These are phyloP conservation scores for Argyra leucocephala DNA, from an alignment of 2,888 invertebrate species.

Conservation along the genomic window DNA sequence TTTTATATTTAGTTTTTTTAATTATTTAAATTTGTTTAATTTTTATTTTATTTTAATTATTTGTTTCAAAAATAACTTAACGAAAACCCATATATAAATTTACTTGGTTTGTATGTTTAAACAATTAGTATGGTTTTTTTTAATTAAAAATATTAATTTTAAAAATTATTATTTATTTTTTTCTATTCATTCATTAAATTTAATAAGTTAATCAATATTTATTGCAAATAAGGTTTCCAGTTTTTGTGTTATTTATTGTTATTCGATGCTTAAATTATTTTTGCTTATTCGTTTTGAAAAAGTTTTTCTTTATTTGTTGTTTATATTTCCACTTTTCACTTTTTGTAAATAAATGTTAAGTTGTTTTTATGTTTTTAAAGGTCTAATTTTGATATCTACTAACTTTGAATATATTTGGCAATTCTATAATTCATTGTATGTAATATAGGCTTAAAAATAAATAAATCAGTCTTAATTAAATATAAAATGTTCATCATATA, in stretches of 20 bases:
- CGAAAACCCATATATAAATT: too few relatives aligned
- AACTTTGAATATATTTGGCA: too few relatives aligned
- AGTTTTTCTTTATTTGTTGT: neutral
- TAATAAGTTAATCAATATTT: too few relatives aligned
- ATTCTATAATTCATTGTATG: neutral
- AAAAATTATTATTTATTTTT: neutral
- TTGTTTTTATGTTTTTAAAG: neutral
- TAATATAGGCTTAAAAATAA: slow-evolving; percentile 9
- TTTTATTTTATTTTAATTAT: too few relatives aligned
- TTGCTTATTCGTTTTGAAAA: neutral
- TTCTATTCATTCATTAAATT: too few relatives aligned
- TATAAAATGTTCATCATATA: neutral
- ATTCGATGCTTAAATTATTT: neutral
- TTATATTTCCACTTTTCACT: slow-evolving; percentile 8
- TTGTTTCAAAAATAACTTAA: too few relatives aligned
- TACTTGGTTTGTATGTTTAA: too few relatives aligned
- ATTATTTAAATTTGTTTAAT: too few relatives aligned
- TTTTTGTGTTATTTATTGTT: neutral
- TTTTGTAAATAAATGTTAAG: neutral
- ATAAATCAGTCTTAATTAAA: slow-evolving; percentile 12
- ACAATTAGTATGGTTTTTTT: neutral
- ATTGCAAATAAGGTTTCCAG: neutral
- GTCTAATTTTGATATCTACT: neutral
- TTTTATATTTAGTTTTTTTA: too few relatives aligned
- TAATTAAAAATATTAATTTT: neutral